These are phyloP conservation scores for Cervus canadensis DNA, from an alignment of 2,113 vertebrate species.

Conservation along the genomic window DNA sequence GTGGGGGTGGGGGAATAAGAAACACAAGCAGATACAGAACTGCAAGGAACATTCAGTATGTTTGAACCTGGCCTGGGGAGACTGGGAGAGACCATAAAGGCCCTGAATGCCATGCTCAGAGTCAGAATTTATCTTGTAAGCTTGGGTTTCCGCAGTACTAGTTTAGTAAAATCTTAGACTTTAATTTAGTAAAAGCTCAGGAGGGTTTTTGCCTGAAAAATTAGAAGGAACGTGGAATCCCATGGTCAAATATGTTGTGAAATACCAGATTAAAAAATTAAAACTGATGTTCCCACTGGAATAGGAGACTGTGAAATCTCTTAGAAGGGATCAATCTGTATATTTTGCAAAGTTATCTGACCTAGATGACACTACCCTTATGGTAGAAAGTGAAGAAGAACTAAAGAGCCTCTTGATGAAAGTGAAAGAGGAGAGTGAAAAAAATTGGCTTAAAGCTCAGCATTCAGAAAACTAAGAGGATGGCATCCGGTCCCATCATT, in stretches of 20 bases:
- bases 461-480: no score
- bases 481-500: no score
- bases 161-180: background rate
- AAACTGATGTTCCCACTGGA: background rate
- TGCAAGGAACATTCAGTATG: background rate
- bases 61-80: background rate
- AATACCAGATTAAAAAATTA: background rate
- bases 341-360: background rate
- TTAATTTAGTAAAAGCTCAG: background rate
- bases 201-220: no score
- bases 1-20: accelerated
- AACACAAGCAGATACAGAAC: background rate
- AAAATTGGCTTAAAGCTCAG: no score
- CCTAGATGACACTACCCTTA: background rate
- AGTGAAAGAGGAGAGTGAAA: no score
- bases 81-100: background rate
- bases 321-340: background rate
- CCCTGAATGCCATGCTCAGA: background rate
- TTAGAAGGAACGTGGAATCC: background rate
- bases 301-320: background rate
- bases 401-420: no score
- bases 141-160: background rate
- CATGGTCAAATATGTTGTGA: background rate
- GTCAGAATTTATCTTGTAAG: background rate
- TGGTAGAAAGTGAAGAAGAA: no score